Evolutionary conservation across 2,113 vertebrate genomes (phyloP).

Genomic region (Macroglossus sobrinus): DNA sequence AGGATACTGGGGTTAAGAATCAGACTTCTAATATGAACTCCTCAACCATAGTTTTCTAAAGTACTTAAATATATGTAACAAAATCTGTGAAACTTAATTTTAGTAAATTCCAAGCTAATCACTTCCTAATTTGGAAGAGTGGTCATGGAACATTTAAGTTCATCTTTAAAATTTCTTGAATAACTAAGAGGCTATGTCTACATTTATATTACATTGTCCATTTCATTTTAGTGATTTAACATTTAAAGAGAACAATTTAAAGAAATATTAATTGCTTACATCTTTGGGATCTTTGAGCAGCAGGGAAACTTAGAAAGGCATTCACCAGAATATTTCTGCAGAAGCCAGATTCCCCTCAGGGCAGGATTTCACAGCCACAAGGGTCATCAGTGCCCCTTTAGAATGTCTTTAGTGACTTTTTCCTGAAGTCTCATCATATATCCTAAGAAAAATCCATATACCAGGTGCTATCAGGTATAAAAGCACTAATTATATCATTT

Average conservation of each 20-base stretch:
- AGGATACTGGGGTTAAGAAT: background rate
- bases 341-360: background rate
- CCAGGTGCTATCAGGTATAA: background rate
- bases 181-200: background rate
- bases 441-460: background rate
- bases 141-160: background rate
- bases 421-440: background rate
- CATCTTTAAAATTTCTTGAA: background rate
- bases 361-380: background rate
- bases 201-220: background rate
- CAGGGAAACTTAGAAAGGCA: background rate
- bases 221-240: background rate
- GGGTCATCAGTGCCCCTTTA: background rate
- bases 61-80: background rate
- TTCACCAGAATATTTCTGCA: constrained; percentile 19
- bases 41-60: background rate
- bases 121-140: background rate
- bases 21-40: background rate
- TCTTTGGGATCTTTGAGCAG: background rate
- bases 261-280: background rate
- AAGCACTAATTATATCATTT: background rate
- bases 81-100: background rate
- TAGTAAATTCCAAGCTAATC: background rate
- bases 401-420: background rate
- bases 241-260: constrained; percentile 16